Evolutionary conservation across 2,888 invertebrate species (phyloP), one percentile per base, ranked within the genome.

Genomic region (Hyles lineata): DNA sequence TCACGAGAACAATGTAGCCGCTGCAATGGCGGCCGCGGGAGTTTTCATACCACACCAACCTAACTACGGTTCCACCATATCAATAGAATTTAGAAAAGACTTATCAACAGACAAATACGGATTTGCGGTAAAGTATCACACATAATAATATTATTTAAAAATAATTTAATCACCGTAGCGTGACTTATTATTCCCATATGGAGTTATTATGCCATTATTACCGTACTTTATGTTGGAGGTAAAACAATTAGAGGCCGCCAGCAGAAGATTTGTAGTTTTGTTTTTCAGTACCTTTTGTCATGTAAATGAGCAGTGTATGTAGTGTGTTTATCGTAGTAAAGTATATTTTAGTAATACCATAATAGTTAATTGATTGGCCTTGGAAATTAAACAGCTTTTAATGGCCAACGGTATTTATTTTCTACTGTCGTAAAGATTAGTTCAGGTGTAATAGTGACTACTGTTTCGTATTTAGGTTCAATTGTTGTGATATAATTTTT

Each of bases 1-100:
- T 0, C 97, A 97, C 83, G 96, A 97, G 84, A 95, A 96, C 71
- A 96, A 96, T 58, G 93, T 97, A 0, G 95, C 96, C 0, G 94
- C 94, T 0, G 76, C 96, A n/a, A 91, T 96, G 82, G 90, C 93
- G 0, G 95, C 95, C 2, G 89, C 96, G 0, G 89, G 91, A 17
- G 93, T 96, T 1, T 96, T 93, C 81, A 85, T 94, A 73, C 91
- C 95, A 0, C 95, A 96, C 73, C 94, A 96, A 74, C 96, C 96
- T 0, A 92, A 90, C 19, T 96, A 96, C 79, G 95, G 95, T 0
- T 86, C 96, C 32, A 93, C 95, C 0, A 90, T 95, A 73, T 87
- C 95, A 4, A 62, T 96, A 63, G 96, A 96, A 82, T 86, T 96
- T 8, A 92, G 95, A 73, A 85, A 84, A 78, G 78, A 83, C 52